A percentile compares a stretch with the other conserved stretches of the same genome.
These are phyloP conservation scores for Thamnophis sirtalis DNA, from an alignment of 2,113 vertebrate species.

Conservation along the genomic window DNA sequence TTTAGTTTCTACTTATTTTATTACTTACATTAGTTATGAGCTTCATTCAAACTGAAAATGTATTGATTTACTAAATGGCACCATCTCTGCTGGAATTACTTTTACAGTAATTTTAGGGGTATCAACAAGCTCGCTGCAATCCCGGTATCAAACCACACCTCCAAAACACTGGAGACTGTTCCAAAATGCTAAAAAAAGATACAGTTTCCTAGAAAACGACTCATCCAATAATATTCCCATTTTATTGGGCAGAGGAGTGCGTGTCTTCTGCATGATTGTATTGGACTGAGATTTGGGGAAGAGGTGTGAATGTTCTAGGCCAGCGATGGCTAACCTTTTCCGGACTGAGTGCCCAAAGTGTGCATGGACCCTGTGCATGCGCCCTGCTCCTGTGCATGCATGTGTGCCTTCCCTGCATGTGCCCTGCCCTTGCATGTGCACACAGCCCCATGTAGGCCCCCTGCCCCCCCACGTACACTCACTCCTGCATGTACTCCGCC, in stretches of 20 bases:
- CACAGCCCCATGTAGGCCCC: too few relatives aligned
- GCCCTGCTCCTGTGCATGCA: too few relatives aligned
- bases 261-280: too few relatives aligned
- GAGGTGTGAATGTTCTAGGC: background rate
- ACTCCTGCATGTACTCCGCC: too few relatives aligned
- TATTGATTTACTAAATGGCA: constrained; percentile 61
- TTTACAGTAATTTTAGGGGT: constrained; percentile 54
- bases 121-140: constrained; percentile 55
- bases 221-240: constrained; percentile 23
- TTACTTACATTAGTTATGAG: constrained; percentile 48
- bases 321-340: too few relatives aligned
- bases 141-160: constrained; percentile 47
- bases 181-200: constrained; percentile 61
- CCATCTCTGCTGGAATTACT: constrained; percentile 56
- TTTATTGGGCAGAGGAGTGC: too few relatives aligned
- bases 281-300: background rate
- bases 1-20: constrained; percentile 53
- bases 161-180: constrained; percentile 48
- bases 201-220: constrained; percentile 42
- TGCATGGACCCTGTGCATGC: too few relatives aligned
- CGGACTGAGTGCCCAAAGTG: too few relatives aligned
- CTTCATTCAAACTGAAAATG: constrained; percentile 33
- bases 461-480: too few relatives aligned
- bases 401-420: too few relatives aligned
- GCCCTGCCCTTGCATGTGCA: too few relatives aligned